Evolutionary conservation across 2,888 invertebrate genomes (phyloP), one percentile per base, ranked within the genome.

Genomic region (Eledone cirrhosa): DNA sequence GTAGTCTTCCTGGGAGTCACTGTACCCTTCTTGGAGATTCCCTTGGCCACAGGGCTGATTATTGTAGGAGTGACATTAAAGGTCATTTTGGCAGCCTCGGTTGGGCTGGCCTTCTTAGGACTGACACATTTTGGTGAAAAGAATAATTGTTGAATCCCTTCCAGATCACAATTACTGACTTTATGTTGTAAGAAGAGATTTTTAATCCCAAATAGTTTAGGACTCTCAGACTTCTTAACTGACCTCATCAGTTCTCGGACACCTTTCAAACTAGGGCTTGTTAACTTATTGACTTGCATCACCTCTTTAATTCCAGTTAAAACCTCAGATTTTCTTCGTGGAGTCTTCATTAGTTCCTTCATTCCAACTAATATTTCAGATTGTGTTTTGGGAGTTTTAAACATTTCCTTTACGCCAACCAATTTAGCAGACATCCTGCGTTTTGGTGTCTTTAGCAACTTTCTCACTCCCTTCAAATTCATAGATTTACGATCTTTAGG

Each of bases 361-460:
- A 69, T 4, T 22, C 69, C 69, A 2, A 27, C 19, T 19, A 69
- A 2, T 29, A 29, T 29, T 22, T 69, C 69, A 1, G 69, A 69
- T 33, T 69, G 31, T 0, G 29, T 22, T 19, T 69, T 69, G 7
- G 69, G 69, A 11, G 33, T 69, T n/a, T 33, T 69, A 11, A n/a
- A 1, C 13, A 69, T 7, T 69, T 69, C 69, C 33, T 69, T 69
- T 11, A 69, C 19, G 7, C 69, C 69, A 22, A 69, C 22, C 22
- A 69, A 13, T 69, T 69, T 69, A 13, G 31, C 69, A 0, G 69
- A 69, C 22, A n/a, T 31, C 31, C 72, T 29, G n/a, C 72, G 72
- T 41, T 78, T 80, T 16, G 81, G 82, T 7, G 82, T 80, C 29
- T 78, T 79, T 76, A 82, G n/a, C 29, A 83, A 33, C 59, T 80